Evolutionary conservation across 2,888 invertebrate genomes (phyloP).

Genomic region (Drosophila testacea): DNA sequence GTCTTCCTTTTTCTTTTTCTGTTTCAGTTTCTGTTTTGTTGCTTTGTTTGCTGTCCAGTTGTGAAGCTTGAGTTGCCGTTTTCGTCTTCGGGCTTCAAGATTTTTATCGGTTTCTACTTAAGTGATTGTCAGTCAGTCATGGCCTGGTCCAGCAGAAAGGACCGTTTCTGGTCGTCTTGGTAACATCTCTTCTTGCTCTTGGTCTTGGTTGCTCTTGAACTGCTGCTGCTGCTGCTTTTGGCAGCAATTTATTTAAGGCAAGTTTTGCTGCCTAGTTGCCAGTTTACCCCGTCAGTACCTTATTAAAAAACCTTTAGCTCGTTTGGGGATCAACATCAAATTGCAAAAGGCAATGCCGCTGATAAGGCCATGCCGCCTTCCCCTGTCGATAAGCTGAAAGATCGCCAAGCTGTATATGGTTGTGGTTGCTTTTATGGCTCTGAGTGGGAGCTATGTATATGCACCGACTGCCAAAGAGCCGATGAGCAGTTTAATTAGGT

Average conservation of each 20-base stretch:
- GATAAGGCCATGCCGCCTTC: constrained; percentile 45
- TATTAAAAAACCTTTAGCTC: constrained; percentile 56
- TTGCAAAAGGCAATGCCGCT: constrained; percentile 43
- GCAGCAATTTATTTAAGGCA: constrained; percentile 71
- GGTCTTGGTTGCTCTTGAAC: background rate
- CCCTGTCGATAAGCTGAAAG: constrained; percentile 45
- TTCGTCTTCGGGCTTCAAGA: constrained; percentile 62
- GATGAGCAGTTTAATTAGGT: constrained; percentile 70
- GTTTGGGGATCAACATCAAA: constrained; percentile 28
- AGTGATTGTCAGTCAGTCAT: constrained; percentile 81
- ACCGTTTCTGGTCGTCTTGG: constrained; percentile 34
- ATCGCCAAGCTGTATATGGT: constrained; percentile 33
- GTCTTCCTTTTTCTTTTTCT: constrained; percentile 24
- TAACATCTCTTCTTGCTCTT: constrained; percentile 7
- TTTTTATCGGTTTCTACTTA: constrained; percentile 81
- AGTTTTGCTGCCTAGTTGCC: constrained; percentile 10
- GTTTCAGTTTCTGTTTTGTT: constrained; percentile 7
- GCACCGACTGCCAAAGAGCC: constrained; percentile 12
- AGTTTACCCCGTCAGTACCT: constrained; percentile 34
- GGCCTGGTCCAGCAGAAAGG: constrained; percentile 36
- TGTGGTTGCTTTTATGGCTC: constrained; percentile 19
- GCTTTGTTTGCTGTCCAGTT: constrained; percentile 46
- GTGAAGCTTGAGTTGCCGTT: constrained; percentile 53
- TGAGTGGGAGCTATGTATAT: constrained; percentile 25
- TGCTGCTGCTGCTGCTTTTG: constrained; percentile 42